A percentile compares a stretch with the other conserved stretches of the same genome.
Conservation (phyloP, 2,113 vertebrate genomes). For the Caracal caracal region DNA sequence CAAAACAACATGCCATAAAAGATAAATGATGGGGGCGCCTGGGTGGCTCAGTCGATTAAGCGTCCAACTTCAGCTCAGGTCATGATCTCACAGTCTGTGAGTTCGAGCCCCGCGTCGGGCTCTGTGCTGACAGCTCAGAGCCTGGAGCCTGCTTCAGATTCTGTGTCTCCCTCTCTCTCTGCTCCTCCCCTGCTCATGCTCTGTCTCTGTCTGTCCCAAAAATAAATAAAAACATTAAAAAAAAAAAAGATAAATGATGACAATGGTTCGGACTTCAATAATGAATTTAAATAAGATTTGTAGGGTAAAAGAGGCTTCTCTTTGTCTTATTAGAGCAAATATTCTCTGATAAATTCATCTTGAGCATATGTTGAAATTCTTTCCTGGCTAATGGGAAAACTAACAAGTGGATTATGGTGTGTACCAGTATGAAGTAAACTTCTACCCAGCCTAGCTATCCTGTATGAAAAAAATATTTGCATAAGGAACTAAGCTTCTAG, state of each 20-base stretch:
- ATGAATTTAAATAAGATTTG: neutral
- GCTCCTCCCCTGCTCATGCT: too few species aligned
- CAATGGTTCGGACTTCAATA: neutral
- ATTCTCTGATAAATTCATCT: neutral
- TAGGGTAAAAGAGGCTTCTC: neutral
- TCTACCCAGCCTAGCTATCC: neutral
- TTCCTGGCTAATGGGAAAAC: neutral
- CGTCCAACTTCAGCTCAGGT: too few species aligned
- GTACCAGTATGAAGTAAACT: neutral
- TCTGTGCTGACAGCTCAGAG: too few species aligned
- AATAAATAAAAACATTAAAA: neutral
- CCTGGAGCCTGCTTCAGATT: too few species aligned
- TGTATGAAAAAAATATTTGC: neutral
- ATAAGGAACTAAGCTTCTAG: neutral
- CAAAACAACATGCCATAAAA: neutral
- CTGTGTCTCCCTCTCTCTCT: too few species aligned
- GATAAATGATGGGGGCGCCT: neutral
- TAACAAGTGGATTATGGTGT: neutral
- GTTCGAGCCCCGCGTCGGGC: too few species aligned
- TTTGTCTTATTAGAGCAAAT: neutral
- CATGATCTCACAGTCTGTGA: too few species aligned
- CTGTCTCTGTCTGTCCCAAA: too few species aligned
- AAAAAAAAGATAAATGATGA: neutral
- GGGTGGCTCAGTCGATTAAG: too few species aligned
- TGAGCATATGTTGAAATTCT: neutral